Evolutionary conservation across 2,888 invertebrate species (phyloP).

Genomic region (Sinopyrophorus schimmeli): DNA sequence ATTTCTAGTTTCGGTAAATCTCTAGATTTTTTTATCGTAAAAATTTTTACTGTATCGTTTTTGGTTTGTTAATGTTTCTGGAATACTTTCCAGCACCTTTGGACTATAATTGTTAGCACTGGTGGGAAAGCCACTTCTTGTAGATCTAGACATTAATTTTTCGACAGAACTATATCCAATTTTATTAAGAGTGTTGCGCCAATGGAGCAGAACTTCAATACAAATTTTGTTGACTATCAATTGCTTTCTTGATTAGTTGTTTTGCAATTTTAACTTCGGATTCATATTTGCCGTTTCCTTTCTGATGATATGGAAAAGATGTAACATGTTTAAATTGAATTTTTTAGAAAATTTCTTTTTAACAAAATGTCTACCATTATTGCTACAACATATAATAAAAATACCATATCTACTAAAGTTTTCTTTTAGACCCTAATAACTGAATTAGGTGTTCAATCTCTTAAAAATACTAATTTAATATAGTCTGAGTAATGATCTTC

Average conservation of each 20-base stretch:
- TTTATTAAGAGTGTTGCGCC: conserved; percentile 3
- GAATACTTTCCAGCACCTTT: neutral
- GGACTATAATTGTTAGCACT: neutral
- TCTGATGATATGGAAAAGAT: neutral
- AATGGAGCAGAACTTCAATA: neutral
- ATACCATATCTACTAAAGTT: neutral
- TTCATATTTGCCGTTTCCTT: conserved; percentile 3
- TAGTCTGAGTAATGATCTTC: conserved; percentile 6
- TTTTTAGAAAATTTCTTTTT: neutral
- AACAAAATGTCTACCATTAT: neutral
- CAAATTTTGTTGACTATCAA: too few species aligned
- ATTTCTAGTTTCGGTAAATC: too few species aligned
- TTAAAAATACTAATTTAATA: neutral
- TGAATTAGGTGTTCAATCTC: neutral
- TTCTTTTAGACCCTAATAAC: conserved; percentile 2
- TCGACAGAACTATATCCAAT: conserved; percentile 1
- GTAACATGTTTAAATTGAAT: neutral
- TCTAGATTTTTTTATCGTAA: neutral
- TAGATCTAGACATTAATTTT: neutral
- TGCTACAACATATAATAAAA: neutral
- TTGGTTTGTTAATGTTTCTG: conserved; percentile 1
- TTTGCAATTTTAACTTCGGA: neutral
- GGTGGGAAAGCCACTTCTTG: conserved; percentile 2
- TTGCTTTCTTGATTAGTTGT: neutral
- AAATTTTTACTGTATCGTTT: neutral